Base-by-base conservation (phyloP, 2,797 vertebrate species). In the Octomys mimax region DNA sequence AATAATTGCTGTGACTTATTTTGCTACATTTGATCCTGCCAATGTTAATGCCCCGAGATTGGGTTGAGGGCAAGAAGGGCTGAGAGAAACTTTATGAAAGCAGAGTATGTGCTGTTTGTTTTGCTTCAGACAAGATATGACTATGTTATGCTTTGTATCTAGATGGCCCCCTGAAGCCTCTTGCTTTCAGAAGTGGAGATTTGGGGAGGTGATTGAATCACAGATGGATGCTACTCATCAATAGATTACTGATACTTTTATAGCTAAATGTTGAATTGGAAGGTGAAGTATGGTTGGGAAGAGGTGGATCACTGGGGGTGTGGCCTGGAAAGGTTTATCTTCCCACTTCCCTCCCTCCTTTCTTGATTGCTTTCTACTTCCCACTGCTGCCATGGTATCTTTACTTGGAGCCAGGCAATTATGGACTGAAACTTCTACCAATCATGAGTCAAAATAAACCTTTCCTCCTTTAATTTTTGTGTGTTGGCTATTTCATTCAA, bases 1-100 rank as follows among this genome's bases (percentile, higher is more conserved):
- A 94, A 91, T 91, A 90, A 93, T 88, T 68, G 84, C 49, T 42
- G 42, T 89, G 80, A 66, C 42, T 16, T 42, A 49, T 92, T 95
- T 86, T 89, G 77, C 77, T 91, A 71, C 52, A 83, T 94, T 84
- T 94, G 3, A 8, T 75, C 75, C 66, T 83, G 54, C 83, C 77
- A 80, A 9, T 39, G 13, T 86, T 22, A 42, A 24, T 85, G 52
- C 16, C 70, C 57, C 22, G 75, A 31, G 22, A 81, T 71, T 88
- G 12, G 22, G 9, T 36, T 82, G 28, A 82, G 6, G 70, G 59
- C 84, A 64, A 89, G 78, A 85, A 86, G 24, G 12, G 59, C 52
- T 79, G 16, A 91, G 64, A 46, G 75, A 89, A 33, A 87, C 7
- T 71, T 94, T 16, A 82, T 88, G 73, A 95, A 91, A 96, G 85